Conservation (phyloP, 2,888 invertebrate species). For the Cepaea hortensis region DNA sequence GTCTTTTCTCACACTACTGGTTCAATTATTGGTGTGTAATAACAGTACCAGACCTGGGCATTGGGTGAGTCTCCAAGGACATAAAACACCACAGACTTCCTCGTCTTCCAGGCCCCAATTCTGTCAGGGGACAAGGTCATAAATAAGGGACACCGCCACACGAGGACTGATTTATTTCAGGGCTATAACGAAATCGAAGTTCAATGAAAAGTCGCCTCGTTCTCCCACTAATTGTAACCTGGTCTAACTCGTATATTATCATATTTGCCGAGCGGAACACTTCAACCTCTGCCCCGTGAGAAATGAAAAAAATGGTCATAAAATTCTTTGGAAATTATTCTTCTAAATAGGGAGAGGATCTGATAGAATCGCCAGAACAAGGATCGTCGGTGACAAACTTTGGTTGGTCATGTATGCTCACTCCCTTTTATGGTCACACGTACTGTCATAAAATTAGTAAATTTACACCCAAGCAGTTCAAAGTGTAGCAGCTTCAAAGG, state of each 20-base stretch:
- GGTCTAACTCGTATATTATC: conserved; percentile 40
- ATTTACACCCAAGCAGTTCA: conserved; percentile 42
- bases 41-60: neutral
- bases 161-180: conserved; percentile 34
- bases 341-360: neutral
- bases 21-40: conserved; percentile 35
- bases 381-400: conserved; percentile 12
- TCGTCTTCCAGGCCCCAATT: neutral
- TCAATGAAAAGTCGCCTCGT: conserved; percentile 33
- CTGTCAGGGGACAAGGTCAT: neutral
- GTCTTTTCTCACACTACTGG: neutral
- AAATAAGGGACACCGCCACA: conserved; percentile 9
- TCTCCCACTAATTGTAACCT: conserved; percentile 30
- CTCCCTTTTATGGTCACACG: neutral
- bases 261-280: conserved; percentile 35
- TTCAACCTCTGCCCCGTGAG: conserved; percentile 4
- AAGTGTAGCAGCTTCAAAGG: conserved; percentile 37
- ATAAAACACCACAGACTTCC: conserved; percentile 30
- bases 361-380: conserved; percentile 4
- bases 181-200: conserved; percentile 36
- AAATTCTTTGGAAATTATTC: conserved; percentile 13
- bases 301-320: conserved; percentile 22
- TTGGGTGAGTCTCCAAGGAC: conserved; percentile 11
- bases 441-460: conserved; percentile 30
- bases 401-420: neutral